Conservation (phyloP, 2,888 invertebrate genomes). For the Eremobia ochroleuca region DNA sequence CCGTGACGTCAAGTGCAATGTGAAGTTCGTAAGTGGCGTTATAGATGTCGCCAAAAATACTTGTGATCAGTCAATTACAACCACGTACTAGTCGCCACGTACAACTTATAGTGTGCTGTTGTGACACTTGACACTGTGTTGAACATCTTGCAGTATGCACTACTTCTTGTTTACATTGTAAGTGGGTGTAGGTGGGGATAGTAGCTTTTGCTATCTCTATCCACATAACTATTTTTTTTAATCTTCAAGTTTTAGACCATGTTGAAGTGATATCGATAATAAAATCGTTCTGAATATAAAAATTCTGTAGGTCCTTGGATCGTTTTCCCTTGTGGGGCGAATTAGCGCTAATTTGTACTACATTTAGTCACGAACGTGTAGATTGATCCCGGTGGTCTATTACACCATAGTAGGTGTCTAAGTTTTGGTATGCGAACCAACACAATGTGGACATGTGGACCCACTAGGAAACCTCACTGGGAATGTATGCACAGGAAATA, state of each 20-base stretch:
- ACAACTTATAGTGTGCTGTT: not conserved
- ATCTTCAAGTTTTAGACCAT: not conserved
- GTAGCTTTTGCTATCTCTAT: not conserved
- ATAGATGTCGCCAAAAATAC: not conserved
- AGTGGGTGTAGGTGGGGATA: not conserved
- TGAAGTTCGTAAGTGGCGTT: not conserved
- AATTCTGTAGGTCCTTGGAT: not conserved
- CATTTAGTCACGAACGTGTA: not conserved
- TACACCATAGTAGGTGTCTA: not conserved
- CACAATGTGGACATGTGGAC: constrained; percentile 7
- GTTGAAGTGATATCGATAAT: not conserved
- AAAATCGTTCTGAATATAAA: not conserved
- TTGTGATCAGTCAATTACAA: not conserved
- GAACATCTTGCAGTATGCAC: not conserved
- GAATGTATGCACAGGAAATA: constrained; percentile 19
- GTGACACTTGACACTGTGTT: constrained; percentile 8
- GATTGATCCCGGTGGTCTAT: constrained; percentile 24
- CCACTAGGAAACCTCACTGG: constrained; percentile 18
- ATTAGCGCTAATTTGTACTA: not conserved
- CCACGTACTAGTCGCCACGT: not conserved
- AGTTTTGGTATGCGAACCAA: constrained; percentile 29
- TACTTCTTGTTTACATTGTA: constrained; percentile 33
- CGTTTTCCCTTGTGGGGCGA: not conserved
- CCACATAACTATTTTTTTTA: not conserved
- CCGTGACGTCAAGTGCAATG: not conserved